Conservation (phyloP, 2,888 invertebrate species). For the Nomada hirtipes region DNA sequence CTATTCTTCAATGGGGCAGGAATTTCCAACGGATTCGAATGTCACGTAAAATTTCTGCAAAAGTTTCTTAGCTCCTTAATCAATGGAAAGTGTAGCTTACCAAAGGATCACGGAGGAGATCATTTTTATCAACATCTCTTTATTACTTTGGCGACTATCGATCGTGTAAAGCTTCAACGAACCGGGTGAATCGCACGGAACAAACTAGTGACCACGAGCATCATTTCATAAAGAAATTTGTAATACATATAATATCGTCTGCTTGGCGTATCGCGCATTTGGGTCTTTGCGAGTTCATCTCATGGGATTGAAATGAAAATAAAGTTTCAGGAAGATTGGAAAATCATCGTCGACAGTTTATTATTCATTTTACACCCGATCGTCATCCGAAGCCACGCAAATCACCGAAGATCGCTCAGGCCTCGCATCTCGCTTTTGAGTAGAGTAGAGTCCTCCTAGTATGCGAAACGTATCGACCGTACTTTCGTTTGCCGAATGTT, state of each 20-base stretch:
- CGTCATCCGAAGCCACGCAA: slow-evolving; percentile 20
- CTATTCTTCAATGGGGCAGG: background rate
- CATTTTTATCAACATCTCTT: background rate
- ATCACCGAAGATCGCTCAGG: slow-evolving; percentile 15
- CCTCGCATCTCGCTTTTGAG: background rate
- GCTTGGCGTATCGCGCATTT: too few relatives aligned
- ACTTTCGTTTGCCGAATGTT: background rate
- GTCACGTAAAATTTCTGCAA: too few relatives aligned
- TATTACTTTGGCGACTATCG: background rate
- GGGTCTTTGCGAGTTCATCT: slow-evolving; percentile 2
- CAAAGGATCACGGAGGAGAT: background rate
- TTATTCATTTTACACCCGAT: slow-evolving; percentile 28
- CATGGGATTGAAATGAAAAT: slow-evolving; percentile 5
- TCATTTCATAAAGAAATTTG: too few relatives aligned
- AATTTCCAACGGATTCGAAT: too few relatives aligned
- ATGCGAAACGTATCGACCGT: slow-evolving; percentile 4
- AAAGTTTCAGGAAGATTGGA: slow-evolving; percentile 25
- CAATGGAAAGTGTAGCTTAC: too few relatives aligned
- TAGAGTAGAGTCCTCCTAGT: background rate
- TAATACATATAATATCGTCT: background rate
- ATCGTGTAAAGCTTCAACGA: background rate
- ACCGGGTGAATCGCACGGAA: background rate
- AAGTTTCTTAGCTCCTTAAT: background rate
- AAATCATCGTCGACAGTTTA: background rate
- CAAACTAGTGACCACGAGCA: too few relatives aligned